Conservation (phyloP, 2,113 vertebrate species). For the Origma solitaria region DNA sequence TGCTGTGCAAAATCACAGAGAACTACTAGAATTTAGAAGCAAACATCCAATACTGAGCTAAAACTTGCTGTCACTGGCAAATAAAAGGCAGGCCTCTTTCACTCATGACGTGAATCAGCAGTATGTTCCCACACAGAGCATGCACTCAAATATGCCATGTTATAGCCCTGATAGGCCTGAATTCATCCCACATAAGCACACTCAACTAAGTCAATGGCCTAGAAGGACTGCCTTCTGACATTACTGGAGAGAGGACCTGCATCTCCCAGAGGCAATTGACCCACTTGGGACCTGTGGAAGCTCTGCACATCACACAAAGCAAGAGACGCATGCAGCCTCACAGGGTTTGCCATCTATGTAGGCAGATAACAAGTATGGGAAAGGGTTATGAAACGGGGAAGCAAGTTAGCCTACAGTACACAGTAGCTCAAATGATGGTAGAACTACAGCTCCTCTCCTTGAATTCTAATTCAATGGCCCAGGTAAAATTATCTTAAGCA, state of each 20-base stretch:
- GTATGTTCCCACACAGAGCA: background rate
- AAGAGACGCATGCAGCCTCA: background rate
- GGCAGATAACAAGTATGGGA: background rate
- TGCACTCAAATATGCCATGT: background rate
- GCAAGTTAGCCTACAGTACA: background rate
- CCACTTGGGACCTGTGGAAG: background rate
- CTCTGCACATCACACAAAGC: background rate
- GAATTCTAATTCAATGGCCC: background rate
- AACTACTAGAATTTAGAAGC: background rate
- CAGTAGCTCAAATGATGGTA: background rate
- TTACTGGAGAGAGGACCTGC: background rate
- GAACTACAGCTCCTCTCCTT: background rate
- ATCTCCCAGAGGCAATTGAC: background rate
- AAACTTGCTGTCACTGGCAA: background rate
- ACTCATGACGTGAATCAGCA: background rate
- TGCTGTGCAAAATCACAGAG: background rate
- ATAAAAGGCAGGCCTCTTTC: background rate
- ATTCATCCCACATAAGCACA: background rate
- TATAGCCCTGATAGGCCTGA: background rate
- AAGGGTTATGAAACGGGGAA: background rate
- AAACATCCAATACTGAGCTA: background rate
- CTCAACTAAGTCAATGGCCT: background rate
- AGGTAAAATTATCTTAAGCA: background rate
- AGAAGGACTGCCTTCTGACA: background rate
- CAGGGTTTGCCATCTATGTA: background rate